Conservation (phyloP, 2,113 vertebrate genomes). For the Pseudorhombus dupliciocellatus region DNA sequence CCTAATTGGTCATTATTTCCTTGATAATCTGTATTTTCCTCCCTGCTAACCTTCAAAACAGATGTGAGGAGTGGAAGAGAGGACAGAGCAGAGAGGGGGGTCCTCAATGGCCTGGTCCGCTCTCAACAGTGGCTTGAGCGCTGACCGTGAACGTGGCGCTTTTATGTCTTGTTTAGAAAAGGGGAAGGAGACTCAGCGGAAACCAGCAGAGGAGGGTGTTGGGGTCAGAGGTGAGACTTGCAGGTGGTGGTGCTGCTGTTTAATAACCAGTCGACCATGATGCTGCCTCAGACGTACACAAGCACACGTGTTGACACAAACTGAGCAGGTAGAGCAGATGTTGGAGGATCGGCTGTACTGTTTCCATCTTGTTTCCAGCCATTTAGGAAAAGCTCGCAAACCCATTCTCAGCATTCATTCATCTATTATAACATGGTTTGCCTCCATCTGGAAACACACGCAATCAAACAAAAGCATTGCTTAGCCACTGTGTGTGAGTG, state of each 20-base stretch:
- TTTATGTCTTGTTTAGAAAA: slow-evolving; percentile 50
- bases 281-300: neutral
- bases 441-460: neutral
- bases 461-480: neutral
- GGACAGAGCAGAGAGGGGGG: slow-evolving; percentile 9
- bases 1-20: slow-evolving; percentile 72
- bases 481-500: neutral
- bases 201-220: slow-evolving; percentile 41
- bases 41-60: slow-evolving; percentile 63
- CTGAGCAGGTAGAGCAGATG: slow-evolving; percentile 4
- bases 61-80: slow-evolving; percentile 53
- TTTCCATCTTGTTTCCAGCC: neutral
- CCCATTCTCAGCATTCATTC: neutral
- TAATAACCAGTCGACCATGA: slow-evolving; percentile 43
- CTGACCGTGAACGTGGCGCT: slow-evolving; percentile 10
- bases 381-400: neutral
- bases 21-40: slow-evolving; percentile 63
- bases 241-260: slow-evolving; percentile 49
- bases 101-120: slow-evolving; percentile 18
- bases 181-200: slow-evolving; percentile 38
- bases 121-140: neutral
- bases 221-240: slow-evolving; percentile 57
- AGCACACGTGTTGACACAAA: neutral
- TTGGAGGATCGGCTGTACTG: neutral
- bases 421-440: neutral